Percentiles rank a stretch among this genome's conserved stretches.
Conservation (phyloP, 2,888 invertebrate genomes). For the Lottia scabra region DNA sequence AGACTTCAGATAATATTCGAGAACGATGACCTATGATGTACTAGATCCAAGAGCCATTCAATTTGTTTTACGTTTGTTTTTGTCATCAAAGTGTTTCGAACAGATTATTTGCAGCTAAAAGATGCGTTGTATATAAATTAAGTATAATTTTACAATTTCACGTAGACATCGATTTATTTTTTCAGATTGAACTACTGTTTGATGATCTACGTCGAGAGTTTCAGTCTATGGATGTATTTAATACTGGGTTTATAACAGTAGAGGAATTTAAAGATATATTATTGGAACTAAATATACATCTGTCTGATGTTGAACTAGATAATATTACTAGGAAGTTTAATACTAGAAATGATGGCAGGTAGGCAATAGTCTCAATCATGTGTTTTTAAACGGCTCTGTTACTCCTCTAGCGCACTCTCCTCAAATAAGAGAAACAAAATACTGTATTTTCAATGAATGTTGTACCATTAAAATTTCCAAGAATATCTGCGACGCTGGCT, state of each 20-base stretch:
- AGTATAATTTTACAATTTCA: too few relatives aligned
- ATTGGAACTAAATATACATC: conserved; percentile 64
- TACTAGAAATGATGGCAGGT: conserved; percentile 59
- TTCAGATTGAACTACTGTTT: conserved; percentile 68
- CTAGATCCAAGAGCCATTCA: too few relatives aligned
- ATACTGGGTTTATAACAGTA: conserved; percentile 60
- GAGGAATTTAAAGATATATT: conserved; percentile 67
- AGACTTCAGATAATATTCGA: too few relatives aligned
- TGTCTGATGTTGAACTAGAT: conserved; percentile 64
- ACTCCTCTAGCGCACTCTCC: too few relatives aligned
- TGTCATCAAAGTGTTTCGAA: background rate
- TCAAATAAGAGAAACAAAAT: too few relatives aligned
- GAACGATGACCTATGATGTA: too few relatives aligned
- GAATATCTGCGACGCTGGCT: too few relatives aligned
- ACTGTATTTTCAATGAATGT: too few relatives aligned
- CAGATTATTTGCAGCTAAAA: background rate
- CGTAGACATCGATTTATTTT: background rate
- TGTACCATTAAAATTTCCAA: too few relatives aligned
- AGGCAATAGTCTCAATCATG: background rate
- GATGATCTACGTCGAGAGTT: conserved; percentile 66
- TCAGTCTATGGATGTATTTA: conserved; percentile 65
- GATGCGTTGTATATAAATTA: too few relatives aligned
- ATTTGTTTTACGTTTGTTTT: background rate
- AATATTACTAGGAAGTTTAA: conserved; percentile 58
- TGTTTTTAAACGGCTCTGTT: too few relatives aligned